Evolutionary conservation across 2,888 invertebrate genomes (phyloP).

Genomic region (Lamproptera curius): DNA sequence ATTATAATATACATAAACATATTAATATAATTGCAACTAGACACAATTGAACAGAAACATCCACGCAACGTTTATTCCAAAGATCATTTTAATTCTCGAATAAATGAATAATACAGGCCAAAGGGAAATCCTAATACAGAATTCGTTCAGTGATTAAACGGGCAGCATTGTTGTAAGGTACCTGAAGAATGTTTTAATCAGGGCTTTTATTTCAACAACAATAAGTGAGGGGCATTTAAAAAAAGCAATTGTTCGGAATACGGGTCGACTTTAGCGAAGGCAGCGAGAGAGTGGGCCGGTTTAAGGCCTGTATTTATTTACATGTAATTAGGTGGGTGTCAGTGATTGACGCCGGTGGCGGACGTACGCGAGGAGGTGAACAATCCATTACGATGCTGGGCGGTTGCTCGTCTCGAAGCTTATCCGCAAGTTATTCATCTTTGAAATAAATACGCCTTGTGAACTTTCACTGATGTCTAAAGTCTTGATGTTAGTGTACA

Average conservation of each 20-base stretch:
- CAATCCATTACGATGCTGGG: constrained; percentile 68
- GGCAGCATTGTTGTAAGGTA: constrained; percentile 12
- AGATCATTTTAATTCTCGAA: too few species aligned
- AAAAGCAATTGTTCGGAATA: constrained; percentile 21
- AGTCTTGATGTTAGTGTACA: too few species aligned
- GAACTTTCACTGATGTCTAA: too few species aligned
- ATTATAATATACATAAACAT: too few species aligned
- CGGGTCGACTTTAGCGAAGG: constrained; percentile 14
- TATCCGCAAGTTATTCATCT: too few species aligned
- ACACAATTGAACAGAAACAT: too few species aligned
- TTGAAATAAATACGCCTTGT: too few species aligned
- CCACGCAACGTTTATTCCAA: too few species aligned
- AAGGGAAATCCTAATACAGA: not conserved
- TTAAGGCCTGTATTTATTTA: constrained; percentile 63
- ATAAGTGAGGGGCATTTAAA: constrained; percentile 18
- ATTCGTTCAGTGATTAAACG: constrained; percentile 15
- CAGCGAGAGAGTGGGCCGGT: constrained; percentile 33
- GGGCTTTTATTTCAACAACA: constrained; percentile 18
- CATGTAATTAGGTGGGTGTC: constrained; percentile 70
- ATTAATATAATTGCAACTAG: too few species aligned
- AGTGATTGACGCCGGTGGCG: constrained; percentile 62
- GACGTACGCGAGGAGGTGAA: constrained; percentile 60
- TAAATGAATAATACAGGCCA: too few species aligned
- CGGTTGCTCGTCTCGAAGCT: too few species aligned
- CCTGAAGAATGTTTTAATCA: constrained; percentile 17